Evolutionary conservation across 2,797 vertebrate species (phyloP).

Genomic region (Sphaeramia orbicularis): DNA sequence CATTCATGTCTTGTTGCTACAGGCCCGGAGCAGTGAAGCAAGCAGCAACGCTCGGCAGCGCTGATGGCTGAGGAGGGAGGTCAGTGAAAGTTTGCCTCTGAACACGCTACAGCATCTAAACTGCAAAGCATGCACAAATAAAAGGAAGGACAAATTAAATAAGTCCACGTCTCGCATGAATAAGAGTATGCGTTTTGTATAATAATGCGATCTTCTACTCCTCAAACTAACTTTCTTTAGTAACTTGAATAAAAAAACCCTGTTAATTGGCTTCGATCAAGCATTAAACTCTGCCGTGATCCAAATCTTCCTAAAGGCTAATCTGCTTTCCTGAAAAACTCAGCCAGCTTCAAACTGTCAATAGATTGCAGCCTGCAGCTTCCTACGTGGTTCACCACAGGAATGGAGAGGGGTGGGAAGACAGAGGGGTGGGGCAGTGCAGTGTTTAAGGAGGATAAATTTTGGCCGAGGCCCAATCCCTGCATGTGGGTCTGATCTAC

Average conservation of each 20-base stretch:
- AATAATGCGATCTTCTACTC: not conserved
- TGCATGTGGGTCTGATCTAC: slow-evolving; percentile 65
- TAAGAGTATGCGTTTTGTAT: slow-evolving; percentile 1
- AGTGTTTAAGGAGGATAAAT: slow-evolving; percentile 66
- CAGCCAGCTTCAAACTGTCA: slow-evolving; percentile 55
- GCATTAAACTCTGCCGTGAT: slow-evolving; percentile 27
- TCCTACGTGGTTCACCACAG: slow-evolving; percentile 70
- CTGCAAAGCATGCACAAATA: slow-evolving; percentile 12
- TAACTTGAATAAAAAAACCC: not conserved
- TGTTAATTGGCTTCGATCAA: slow-evolving; percentile 15
- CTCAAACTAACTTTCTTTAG: not conserved
- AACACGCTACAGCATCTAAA: slow-evolving; percentile 30
- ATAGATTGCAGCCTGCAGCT: slow-evolving; percentile 68
- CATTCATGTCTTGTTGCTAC: slow-evolving; percentile 73
- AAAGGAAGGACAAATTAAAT: slow-evolving; percentile 3
- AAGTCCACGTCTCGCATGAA: slow-evolving; percentile 3
- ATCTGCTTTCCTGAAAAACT: slow-evolving; percentile 53
- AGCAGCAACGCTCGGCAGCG: slow-evolving; percentile 49
- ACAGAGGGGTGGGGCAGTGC: slow-evolving; percentile 67
- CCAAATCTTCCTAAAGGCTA: slow-evolving; percentile 41
- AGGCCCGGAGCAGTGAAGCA: slow-evolving; percentile 63
- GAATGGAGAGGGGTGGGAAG: slow-evolving; percentile 66
- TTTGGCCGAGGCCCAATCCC: slow-evolving; percentile 68
- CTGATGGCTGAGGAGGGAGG: slow-evolving; percentile 59
- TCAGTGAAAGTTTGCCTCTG: slow-evolving; percentile 66